Conservation (phyloP, 2,888 invertebrate species). For the Sericinus montela region DNA sequence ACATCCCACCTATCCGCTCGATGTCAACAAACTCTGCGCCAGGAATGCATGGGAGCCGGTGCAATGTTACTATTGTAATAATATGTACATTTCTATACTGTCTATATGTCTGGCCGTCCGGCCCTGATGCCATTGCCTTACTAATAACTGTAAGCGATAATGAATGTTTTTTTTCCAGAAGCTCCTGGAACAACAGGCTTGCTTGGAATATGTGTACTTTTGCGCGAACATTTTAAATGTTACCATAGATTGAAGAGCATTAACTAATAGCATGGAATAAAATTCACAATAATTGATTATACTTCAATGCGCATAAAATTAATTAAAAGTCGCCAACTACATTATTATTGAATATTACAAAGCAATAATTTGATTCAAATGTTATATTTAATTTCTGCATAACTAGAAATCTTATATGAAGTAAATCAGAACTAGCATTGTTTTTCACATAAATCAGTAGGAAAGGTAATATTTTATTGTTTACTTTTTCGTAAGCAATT, state of each 20-base stretch:
- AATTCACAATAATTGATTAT: no score
- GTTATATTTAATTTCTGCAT: neutral
- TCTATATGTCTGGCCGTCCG: constrained; percentile 4
- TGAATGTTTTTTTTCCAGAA: no score
- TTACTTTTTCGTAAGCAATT: constrained; percentile 10
- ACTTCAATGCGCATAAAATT: no score
- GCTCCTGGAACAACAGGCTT: no score
- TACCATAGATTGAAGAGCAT: no score
- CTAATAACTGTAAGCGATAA: neutral
- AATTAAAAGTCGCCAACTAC: no score
- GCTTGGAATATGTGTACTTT: no score
- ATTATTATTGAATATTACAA: no score
- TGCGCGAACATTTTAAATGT: no score
- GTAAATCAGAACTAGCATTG: constrained; percentile 6
- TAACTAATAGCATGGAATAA: no score
- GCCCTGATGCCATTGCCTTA: neutral
- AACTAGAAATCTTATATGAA: neutral
- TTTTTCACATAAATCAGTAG: constrained; percentile 13
- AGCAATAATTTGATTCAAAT: no score
- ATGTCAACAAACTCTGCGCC: constrained; percentile 33
- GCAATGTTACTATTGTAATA: constrained; percentile 22
- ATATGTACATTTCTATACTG: neutral
- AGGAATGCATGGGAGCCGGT: constrained; percentile 26
- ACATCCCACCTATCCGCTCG: constrained; percentile 55
- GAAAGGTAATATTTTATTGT: constrained; percentile 10